Percentiles rank a stretch among this genome's conserved stretches.
Conservation (phyloP, 1,140 invertebrate species). For the Aphis gossypii region DNA sequence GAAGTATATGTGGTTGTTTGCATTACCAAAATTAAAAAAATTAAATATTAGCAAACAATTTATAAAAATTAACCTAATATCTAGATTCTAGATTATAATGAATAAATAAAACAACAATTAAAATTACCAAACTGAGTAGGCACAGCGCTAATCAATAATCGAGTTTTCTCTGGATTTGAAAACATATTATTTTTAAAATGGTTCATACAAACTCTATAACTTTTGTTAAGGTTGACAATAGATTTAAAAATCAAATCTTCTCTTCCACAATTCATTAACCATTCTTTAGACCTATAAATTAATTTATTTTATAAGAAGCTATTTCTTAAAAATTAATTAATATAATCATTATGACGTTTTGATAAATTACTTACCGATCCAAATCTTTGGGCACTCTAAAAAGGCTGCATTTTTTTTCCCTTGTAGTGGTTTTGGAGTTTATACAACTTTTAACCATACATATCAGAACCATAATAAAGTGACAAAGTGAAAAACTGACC, state of each 20-base stretch:
- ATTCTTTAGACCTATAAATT: not conserved
- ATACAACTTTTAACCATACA: not conserved
- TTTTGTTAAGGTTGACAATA: not conserved
- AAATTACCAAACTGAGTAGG: not conserved
- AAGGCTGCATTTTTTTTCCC: not conserved
- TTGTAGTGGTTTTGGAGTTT: not conserved
- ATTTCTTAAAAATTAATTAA: not conserved
- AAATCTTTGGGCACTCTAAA: not conserved
- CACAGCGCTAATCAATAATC: not conserved
- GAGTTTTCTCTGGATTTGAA: not conserved
- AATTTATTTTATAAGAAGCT: not conserved
- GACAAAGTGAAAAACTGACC: too few relatives aligned
- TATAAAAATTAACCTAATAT: too few relatives aligned
- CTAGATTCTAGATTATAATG: too few relatives aligned
- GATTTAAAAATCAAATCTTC: not conserved
- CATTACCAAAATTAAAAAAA: too few relatives aligned
- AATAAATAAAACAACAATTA: not conserved
- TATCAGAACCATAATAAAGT: not conserved
- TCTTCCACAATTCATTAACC: not conserved
- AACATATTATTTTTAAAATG: not conserved
- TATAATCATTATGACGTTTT: not conserved
- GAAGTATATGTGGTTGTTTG: too few relatives aligned
- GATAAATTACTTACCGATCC: not conserved
- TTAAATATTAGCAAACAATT: too few relatives aligned
- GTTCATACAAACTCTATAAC: not conserved